Evolutionary conservation across 2,888 invertebrate species (phyloP).

Genomic region (Apantesis nais): DNA sequence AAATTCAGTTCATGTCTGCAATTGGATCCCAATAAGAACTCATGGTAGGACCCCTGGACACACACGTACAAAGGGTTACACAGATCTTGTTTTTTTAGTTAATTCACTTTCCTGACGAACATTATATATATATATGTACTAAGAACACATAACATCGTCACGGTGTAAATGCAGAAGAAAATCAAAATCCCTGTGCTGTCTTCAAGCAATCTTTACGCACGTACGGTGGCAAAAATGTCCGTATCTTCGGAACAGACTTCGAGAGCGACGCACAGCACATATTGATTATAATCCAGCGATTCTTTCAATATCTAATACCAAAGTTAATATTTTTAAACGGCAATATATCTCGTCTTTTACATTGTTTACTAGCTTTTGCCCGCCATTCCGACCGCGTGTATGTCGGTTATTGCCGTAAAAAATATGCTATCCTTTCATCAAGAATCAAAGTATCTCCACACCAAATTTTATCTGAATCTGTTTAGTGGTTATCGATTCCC

Average conservation of each 20-base stretch:
- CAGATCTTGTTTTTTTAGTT: too few species aligned
- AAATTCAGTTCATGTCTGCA: too few species aligned
- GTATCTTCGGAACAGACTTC: conserved; percentile 52
- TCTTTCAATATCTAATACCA: conserved; percentile 8
- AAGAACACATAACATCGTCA: conserved; percentile 6
- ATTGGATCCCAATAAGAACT: too few species aligned
- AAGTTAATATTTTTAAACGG: neutral
- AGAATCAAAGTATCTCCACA: too few species aligned
- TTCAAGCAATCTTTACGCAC: conserved; percentile 62
- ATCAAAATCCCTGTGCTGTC: conserved; percentile 46
- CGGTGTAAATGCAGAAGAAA: conserved; percentile 46
- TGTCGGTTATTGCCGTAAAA: too few species aligned
- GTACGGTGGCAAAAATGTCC: conserved; percentile 63
- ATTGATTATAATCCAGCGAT: conserved; percentile 46
- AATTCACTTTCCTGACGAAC: neutral
- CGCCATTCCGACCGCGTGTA: too few species aligned
- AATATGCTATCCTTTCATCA: too few species aligned
- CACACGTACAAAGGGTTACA: too few species aligned
- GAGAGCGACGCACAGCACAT: conserved; percentile 52
- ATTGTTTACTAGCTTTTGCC: neutral
- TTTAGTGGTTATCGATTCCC: too few species aligned
- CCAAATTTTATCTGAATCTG: too few species aligned
- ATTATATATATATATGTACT: neutral
- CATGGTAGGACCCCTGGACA: too few species aligned
- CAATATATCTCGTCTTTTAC: neutral